phyloP scores from a whole-genome alignment of 2,888 invertebrate genomes.

The Cataglyphis altisquamis region DNA sequence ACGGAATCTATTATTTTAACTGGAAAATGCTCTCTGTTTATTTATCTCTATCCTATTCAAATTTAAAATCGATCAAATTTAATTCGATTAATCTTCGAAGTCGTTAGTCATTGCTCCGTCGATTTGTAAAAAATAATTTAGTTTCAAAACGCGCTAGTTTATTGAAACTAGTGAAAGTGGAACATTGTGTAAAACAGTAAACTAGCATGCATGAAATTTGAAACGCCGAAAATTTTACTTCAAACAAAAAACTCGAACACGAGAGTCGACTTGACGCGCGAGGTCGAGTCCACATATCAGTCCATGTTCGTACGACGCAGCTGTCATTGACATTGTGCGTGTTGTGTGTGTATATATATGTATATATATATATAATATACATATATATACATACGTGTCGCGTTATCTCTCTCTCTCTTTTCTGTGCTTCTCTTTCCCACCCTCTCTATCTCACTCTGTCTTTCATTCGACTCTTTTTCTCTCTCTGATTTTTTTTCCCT shows the following conservation, averaged over 20 bases:
- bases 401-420: slow-evolving; percentile 13
- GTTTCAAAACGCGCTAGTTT: not conserved
- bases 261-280: not conserved
- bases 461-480: not conserved
- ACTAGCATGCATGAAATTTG: not conserved
- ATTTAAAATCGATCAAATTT: not conserved
- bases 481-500: slow-evolving; percentile 40
- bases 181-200: not conserved
- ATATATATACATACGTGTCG: slow-evolving; percentile 51
- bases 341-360: slow-evolving; percentile 52
- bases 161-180: not conserved
- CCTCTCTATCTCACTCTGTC: not conserved
- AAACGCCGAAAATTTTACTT: not conserved
- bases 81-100: not conserved
- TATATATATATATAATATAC: not conserved
- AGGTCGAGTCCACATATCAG: slow-evolving; percentile 53
- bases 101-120: not conserved
- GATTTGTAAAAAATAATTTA: not conserved
- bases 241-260: not conserved
- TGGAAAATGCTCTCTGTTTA: not conserved
- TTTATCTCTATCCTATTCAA: not conserved
- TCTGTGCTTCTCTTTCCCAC: not conserved
- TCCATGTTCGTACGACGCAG: slow-evolving; percentile 74
- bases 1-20: not conserved
- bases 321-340: slow-evolving; percentile 84